These are phyloP conservation scores for Agrochola macilenta DNA, from an alignment of 2,888 invertebrate genomes.

Conservation along the genomic window DNA sequence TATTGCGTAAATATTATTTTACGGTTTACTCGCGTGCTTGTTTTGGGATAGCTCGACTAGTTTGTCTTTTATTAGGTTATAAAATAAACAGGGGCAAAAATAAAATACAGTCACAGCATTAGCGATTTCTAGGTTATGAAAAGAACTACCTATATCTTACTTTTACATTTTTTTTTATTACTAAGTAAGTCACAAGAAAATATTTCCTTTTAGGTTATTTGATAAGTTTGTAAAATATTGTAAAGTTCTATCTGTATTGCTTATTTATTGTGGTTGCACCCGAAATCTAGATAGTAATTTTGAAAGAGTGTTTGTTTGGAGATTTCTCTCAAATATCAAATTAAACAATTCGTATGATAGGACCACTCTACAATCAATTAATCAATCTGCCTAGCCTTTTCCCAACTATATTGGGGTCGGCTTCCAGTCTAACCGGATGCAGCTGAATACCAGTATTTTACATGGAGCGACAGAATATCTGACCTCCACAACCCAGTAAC, in stretches of 20 bases:
- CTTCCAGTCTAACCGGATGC: no score
- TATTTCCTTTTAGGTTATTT: neutral
- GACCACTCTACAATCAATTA: no score
- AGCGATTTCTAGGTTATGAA: neutral
- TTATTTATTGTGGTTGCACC: neutral
- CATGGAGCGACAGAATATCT: no score
- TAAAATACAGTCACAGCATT: neutral
- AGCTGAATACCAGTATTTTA: no score
- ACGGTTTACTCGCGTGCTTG: slow-evolving; percentile 20
- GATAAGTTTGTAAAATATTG: neutral
- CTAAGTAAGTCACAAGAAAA: neutral
- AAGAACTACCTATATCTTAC: no score
- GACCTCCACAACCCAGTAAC: no score
- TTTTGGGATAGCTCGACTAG: neutral
- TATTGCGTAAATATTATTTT: slow-evolving; percentile 14
- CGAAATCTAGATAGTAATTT: neutral
- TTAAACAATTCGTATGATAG: neutral
- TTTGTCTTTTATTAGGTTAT: slow-evolving; percentile 7
- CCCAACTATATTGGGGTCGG: no score
- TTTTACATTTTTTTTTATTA: neutral
- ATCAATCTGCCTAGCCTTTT: no score
- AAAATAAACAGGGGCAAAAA: slow-evolving; percentile 2
- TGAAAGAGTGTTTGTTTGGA: neutral
- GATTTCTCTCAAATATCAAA: neutral
- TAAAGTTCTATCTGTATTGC: neutral